Percentiles rank a stretch among this genome's conserved stretches.
These are phyloP conservation scores for Luscinia luscinia DNA, from an alignment of 2,797 vertebrate genomes.

Conservation along the genomic window DNA sequence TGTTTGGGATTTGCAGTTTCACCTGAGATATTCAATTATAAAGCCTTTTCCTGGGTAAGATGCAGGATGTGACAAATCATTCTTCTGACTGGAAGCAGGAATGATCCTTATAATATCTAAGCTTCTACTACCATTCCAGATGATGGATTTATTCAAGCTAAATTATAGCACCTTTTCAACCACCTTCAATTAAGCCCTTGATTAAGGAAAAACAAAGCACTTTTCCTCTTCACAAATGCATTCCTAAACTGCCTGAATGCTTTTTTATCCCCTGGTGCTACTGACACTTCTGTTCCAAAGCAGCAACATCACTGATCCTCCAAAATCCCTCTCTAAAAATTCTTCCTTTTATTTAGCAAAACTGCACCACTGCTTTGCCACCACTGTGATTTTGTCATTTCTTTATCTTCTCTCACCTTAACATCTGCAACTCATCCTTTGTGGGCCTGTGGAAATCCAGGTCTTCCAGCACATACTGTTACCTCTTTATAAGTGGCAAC, in stretches of 20 bases:
- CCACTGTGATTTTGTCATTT: background rate
- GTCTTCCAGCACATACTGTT: background rate
- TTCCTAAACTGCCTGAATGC: background rate
- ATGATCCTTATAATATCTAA: conserved; percentile 29
- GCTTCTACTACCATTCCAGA: conserved; percentile 9
- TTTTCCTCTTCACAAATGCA: background rate
- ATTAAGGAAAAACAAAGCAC: conserved; percentile 22
- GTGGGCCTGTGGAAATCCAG: background rate
- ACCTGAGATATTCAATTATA: background rate
- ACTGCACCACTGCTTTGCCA: background rate
- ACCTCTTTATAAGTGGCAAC: background rate
- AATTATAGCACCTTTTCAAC: conserved; percentile 23
- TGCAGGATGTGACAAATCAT: background rate
- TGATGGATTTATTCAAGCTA: conserved; percentile 30
- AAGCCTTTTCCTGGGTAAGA: background rate
- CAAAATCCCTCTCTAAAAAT: background rate
- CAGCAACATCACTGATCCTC: background rate
- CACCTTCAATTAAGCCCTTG: conserved; percentile 23
- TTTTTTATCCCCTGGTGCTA: background rate
- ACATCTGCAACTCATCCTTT: background rate
- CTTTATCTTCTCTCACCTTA: background rate
- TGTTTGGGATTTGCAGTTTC: background rate
- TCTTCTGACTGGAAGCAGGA: conserved; percentile 41
- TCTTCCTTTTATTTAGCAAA: background rate
- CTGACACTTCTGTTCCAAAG: background rate